Conservation (phyloP, 2,797 vertebrate genomes). For the Salmo trutta region DNA sequence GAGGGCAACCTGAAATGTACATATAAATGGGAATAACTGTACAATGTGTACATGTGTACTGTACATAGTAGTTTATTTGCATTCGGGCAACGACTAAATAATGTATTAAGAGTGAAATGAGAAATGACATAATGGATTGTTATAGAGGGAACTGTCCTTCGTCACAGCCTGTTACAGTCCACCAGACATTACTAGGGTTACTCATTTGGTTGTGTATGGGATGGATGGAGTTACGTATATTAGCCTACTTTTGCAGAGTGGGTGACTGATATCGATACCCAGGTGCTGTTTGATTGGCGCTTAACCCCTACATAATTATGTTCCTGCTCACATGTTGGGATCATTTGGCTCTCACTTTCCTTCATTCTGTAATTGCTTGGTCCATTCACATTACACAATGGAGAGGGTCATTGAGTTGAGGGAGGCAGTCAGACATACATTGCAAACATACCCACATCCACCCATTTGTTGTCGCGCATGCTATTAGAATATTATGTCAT, state of each 20-base stretch:
- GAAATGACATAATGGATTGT: too few species aligned
- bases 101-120: too few species aligned
- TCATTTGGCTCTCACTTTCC: constrained; percentile 7
- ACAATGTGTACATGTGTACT: neutral
- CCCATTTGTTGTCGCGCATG: neutral
- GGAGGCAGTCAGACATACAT: neutral
- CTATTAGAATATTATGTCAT: too few species aligned
- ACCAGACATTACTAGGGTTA: too few species aligned
- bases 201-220: too few species aligned
- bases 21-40: neutral
- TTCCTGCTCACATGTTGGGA: constrained; percentile 21
- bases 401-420: neutral
- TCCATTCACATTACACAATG: neutral
- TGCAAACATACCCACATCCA: neutral
- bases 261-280: constrained; percentile 2
- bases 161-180: too few species aligned
- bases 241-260: constrained; percentile 9
- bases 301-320: constrained; percentile 30
- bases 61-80: too few species aligned
- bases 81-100: too few species aligned
- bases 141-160: too few species aligned
- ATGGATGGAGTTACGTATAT: neutral
- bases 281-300: constrained; percentile 22
- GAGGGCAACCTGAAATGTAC: neutral
- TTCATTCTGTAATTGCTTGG: neutral